Evolutionary conservation across 2,888 invertebrate species (phyloP).

Genomic region (Pristionchus arcanus): DNA sequence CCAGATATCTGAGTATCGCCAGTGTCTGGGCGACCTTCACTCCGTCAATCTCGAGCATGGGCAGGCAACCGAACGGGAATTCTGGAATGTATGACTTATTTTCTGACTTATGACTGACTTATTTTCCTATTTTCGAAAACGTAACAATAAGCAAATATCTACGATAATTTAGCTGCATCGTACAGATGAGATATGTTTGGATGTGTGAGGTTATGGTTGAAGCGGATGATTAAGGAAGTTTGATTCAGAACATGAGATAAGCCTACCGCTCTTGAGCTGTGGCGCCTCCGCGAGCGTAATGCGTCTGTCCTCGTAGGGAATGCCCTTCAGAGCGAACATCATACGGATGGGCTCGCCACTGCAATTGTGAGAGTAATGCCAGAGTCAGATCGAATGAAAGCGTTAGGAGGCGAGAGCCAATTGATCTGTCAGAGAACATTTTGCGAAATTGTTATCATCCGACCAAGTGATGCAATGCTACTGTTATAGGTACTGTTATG

Average conservation of each 20-base stretch:
- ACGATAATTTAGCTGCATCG: no score
- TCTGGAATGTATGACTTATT: background rate
- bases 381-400: no score
- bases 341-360: slow-evolving; percentile 47
- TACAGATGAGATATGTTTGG: background rate
- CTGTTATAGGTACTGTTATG: no score
- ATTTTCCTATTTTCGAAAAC: background rate
- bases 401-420: no score
- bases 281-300: background rate
- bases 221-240: no score
- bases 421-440: no score
- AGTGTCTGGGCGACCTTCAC: slow-evolving; percentile 30
- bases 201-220: no score
- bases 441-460: no score
- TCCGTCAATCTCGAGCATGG: slow-evolving; percentile 9
- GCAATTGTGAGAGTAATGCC: no score
- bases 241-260: no score
- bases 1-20: slow-evolving; percentile 28
- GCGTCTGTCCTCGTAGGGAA: slow-evolving; percentile 15
- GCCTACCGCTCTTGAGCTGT: background rate
- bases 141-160: background rate
- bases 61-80: background rate
- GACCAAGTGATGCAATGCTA: no score
- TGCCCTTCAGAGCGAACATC: slow-evolving; percentile 16
- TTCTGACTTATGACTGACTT: no score